Base-by-base conservation (phyloP, 2,113 vertebrate genomes). In the Alosa alosa region DNA sequence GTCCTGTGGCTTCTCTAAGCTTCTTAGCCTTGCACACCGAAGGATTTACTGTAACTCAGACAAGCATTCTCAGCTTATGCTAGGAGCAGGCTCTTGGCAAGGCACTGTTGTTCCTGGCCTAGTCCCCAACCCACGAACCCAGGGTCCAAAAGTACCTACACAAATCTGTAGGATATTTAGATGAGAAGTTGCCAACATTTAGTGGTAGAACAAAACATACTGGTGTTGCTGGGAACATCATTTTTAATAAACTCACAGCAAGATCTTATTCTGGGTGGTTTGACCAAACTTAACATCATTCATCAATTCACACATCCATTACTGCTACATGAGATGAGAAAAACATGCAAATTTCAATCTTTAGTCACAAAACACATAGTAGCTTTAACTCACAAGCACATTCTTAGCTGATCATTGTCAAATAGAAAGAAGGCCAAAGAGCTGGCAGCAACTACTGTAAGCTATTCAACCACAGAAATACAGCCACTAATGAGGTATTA, bases 1-100 rank as follows among this genome's bases (percentile, higher is more conserved):
- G 88, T 88, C 89, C 91, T 93, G 93, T 88, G 94, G 93, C 91
- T 95, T 95, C 11, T 94, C 92, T 93, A 92, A 94, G 92, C 92
- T 92, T 93, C 93, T 94, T 94, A 94, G 92, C 86, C 92, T 92
- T 94, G 91, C 86, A 86, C 93, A 94, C 92, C 92, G 92, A 93
- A 94, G 93, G 94, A 95, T 94, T 95, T 95, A 95, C 94, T 93
- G 94, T 95, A 94, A 95, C 94, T 95, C 93, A 94, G 93, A 95
- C 95, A 95, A 94, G 93, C 94, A 92, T 95, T 95, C 95, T 95
- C 94, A 95, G 93, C 94, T 95, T 92, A 91, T 91, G 86, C 88
- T 89, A 86, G 88, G 86, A 85, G 87, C 89, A 86, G 89, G 91
- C 94, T 94, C 90, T 92, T 95, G 95, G 95, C 95, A 94, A 86